Conservation (phyloP, 2,888 invertebrate genomes). For the Eledone cirrhosa region DNA sequence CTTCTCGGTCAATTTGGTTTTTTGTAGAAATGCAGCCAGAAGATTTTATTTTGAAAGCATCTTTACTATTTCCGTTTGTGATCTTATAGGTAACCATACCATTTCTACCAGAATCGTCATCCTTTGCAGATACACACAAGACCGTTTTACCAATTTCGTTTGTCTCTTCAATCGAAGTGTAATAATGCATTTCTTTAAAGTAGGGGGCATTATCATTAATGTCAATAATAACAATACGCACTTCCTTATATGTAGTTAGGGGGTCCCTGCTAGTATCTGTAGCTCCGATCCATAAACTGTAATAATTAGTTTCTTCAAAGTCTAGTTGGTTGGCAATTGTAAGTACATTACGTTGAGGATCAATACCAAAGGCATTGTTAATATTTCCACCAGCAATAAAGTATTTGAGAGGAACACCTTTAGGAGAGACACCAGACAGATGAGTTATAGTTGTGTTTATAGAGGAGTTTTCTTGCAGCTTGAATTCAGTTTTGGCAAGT, state of each 20-base stretch:
- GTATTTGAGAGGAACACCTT: conserved; percentile 68
- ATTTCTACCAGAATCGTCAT: conserved; percentile 69
- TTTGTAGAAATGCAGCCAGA: conserved; percentile 84
- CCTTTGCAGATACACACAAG: conserved; percentile 86
- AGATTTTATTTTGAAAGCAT: conserved; percentile 88
- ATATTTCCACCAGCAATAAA: conserved; percentile 93
- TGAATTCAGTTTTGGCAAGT: conserved; percentile 65
- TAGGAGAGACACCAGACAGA: conserved; percentile 79
- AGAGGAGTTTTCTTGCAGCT: conserved; percentile 69
- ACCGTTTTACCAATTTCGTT: conserved; percentile 38
- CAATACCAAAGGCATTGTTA: conserved; percentile 71
- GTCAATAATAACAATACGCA: conserved; percentile 90
- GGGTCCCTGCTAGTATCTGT: conserved; percentile 69
- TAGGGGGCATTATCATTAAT: conserved; percentile 91
- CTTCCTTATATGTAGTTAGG: conserved; percentile 45
- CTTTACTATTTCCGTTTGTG: conserved; percentile 77
- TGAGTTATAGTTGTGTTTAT: conserved; percentile 75
- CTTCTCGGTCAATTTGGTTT: conserved; percentile 81
- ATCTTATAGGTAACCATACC: conserved; percentile 70
- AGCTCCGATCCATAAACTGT: conserved; percentile 58
- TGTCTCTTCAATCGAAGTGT: conserved; percentile 81
- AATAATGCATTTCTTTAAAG: conserved; percentile 80
- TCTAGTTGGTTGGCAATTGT: conserved; percentile 48
- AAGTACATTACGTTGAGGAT: conserved; percentile 43
- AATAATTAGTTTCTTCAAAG: conserved; percentile 50